Conservation (phyloP, 1,140 invertebrate genomes). For the Acyrthosiphon pisum region DNA sequence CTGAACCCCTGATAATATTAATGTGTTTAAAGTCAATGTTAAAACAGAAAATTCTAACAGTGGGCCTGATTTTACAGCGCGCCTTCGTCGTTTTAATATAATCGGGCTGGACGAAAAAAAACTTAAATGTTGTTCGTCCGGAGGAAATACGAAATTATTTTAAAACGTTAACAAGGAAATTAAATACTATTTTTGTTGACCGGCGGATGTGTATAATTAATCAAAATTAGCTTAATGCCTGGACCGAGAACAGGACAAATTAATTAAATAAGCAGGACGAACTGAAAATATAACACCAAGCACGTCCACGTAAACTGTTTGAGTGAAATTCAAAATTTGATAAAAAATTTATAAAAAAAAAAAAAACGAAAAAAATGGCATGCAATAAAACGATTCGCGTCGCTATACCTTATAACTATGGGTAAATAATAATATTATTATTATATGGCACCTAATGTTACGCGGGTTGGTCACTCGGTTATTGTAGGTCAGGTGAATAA, state of each 20-base stretch:
- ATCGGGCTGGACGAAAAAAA: neutral
- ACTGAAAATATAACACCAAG: neutral
- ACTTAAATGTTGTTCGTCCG: neutral
- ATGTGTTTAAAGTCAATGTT: neutral
- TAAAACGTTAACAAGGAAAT: neutral
- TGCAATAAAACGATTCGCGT: neutral
- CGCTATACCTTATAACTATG: neutral
- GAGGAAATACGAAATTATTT: neutral
- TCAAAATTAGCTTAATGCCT: neutral
- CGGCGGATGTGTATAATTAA: neutral
- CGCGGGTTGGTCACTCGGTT: neutral
- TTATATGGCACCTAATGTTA: neutral
- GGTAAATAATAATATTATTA: neutral
- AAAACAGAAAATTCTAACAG: neutral
- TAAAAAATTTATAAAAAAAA: neutral
- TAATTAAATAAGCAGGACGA: neutral
- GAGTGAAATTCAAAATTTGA: neutral
- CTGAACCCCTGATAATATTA: too few species aligned
- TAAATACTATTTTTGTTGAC: slow-evolving; percentile 7
- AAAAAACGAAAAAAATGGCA: neutral
- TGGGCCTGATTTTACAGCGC: neutral
- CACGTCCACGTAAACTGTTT: neutral
- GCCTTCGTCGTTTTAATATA: too few species aligned
- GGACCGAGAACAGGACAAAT: neutral
- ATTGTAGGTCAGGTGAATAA: neutral